phyloP scores from a whole-genome alignment of 2,113 vertebrate genomes.

The Etheostoma cragini region DNA sequence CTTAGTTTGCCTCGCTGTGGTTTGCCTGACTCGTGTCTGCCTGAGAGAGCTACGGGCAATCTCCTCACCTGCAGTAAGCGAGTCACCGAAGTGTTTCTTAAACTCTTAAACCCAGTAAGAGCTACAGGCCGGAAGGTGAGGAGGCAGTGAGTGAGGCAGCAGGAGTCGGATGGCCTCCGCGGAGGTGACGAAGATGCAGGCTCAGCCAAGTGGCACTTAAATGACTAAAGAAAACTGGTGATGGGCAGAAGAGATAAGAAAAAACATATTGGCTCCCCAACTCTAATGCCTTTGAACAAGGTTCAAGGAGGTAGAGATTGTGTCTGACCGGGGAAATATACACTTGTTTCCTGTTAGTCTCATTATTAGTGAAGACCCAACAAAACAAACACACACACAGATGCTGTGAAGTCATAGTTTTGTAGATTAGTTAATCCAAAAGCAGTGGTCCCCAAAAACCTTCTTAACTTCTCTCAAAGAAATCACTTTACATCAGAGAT shows the following conservation, averaged over 20 bases:
- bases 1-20: constrained; percentile 46
- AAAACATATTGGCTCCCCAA: background rate
- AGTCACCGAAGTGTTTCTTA: constrained; percentile 43
- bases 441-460: too few species aligned
- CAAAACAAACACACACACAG: background rate
- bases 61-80: constrained; percentile 29
- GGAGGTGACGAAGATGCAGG: constrained; percentile 18
- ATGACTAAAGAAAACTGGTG: background rate
- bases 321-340: background rate
- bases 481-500: too few species aligned
- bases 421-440: too few species aligned
- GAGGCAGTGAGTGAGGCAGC: background rate
- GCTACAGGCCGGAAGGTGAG: constrained; percentile 27
- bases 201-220: constrained; percentile 34
- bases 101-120: constrained; percentile 37
- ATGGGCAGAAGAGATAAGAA: constrained; percentile 21
- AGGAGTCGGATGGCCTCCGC: background rate
- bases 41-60: constrained; percentile 47
- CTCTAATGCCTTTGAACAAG: background rate
- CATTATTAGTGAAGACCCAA: too few species aligned
- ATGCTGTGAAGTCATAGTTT: too few species aligned
- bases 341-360: background rate
- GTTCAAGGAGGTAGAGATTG: background rate
- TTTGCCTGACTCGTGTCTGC: constrained; percentile 42
- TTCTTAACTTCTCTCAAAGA: too few species aligned